Evolutionary conservation across 2,888 invertebrate species (phyloP).

Genomic region (Malachius bipustulatus): DNA sequence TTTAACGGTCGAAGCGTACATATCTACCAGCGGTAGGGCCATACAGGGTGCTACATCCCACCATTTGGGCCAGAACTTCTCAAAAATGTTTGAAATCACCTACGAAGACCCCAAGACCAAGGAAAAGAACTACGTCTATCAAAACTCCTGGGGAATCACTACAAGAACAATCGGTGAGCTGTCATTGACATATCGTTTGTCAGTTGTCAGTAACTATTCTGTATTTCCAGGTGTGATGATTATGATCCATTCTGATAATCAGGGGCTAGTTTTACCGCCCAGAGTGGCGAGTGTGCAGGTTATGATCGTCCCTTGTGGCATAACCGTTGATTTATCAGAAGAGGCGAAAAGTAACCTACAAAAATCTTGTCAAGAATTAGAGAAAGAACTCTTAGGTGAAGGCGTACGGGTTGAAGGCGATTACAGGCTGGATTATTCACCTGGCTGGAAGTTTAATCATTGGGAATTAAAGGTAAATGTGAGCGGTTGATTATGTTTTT

Average conservation of each 20-base stretch:
- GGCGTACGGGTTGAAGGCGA: slow-evolving; percentile 75
- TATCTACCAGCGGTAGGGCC: slow-evolving; percentile 86
- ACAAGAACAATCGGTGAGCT: slow-evolving; percentile 80
- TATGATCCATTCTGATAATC: slow-evolving; percentile 92
- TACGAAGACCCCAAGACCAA: slow-evolving; percentile 89
- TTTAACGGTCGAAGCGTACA: slow-evolving; percentile 91
- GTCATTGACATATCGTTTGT: background rate
- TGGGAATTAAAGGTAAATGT: slow-evolving; percentile 78
- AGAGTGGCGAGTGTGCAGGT: slow-evolving; percentile 77
- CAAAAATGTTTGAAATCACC: slow-evolving; percentile 97
- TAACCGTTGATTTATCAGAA: slow-evolving; percentile 68
- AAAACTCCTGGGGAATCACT: slow-evolving; percentile 98
- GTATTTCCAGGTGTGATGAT: slow-evolving; percentile 60
- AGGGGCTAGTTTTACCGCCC: slow-evolving; percentile 91
- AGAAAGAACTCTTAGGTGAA: slow-evolving; percentile 45
- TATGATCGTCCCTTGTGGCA: slow-evolving; percentile 91
- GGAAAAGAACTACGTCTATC: slow-evolving; percentile 79
- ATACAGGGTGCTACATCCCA: slow-evolving; percentile 98
- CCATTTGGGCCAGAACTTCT: slow-evolving; percentile 97
- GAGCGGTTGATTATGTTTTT: background rate
- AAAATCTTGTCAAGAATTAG: slow-evolving; percentile 57
- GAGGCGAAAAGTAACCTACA: slow-evolving; percentile 58
- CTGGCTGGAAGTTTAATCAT: slow-evolving; percentile 98
- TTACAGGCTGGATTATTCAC: slow-evolving; percentile 88
- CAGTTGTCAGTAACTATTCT: background rate